Percentiles rank a stretch among this genome's conserved stretches.
Conservation (phyloP, 2,888 invertebrate species). For the Syrista parreyssii region DNA sequence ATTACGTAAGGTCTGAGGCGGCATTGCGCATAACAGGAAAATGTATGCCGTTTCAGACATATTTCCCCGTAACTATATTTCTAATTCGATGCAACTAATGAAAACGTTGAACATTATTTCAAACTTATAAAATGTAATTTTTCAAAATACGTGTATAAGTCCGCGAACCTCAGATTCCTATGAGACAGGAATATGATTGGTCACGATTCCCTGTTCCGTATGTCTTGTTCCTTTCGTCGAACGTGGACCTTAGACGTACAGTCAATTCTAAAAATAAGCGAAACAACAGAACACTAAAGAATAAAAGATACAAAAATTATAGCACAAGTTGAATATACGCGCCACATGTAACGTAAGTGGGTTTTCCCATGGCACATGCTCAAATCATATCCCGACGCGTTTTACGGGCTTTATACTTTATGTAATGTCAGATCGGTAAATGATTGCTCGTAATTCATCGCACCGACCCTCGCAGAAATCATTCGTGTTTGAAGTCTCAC, state of each 20-base stretch:
- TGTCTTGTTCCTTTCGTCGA: neutral
- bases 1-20: too few relatives aligned
- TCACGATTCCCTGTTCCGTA: neutral
- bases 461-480: neutral
- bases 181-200: neutral
- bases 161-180: neutral
- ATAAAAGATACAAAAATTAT: neutral
- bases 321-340: neutral
- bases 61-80: too few relatives aligned
- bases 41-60: too few relatives aligned
- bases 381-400: neutral
- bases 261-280: neutral
- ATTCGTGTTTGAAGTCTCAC: neutral
- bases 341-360: neutral
- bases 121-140: too few relatives aligned
- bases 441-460: neutral
- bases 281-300: neutral
- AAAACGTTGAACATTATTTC: neutral
- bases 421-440: neutral
- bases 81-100: neutral
- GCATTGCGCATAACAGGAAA: too few relatives aligned
- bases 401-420: neutral
- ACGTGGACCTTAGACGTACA: neutral
- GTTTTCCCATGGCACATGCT: neutral
- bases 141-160: too few relatives aligned